Base-by-base conservation (phyloP, 92 coral and sea anemone species). In the Muricea muricata region DNA sequence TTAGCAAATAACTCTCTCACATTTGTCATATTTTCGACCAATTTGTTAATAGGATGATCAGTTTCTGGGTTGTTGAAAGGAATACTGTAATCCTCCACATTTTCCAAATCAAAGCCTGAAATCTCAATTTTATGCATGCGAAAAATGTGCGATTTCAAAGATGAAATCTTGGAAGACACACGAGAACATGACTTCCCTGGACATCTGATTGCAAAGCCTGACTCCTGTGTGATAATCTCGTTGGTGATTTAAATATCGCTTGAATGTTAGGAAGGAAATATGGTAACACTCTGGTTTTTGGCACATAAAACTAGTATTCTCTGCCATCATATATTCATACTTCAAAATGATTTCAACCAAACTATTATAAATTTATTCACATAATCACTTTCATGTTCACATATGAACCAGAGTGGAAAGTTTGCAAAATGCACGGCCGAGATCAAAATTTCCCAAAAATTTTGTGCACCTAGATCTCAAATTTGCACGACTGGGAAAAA, bases 171-270 rank as follows among this genome's bases (percentile, higher is more conserved):
- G 41, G n/a, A 28, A 46, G 65, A 86, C 30, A 77, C 21, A 56
- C 76, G 79, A 63, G 31, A 69, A 24, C 86, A 86, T 8, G 66
- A 30, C 11, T 26, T 34, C 24, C n/a, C 78, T 33, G 71, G 74
- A 77, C 89, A 86, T 1, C 41, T 68, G 47, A 86, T 29, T 37
- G 33, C 30, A 57, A 85, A 85, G 67, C 77, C 66, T 4, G 66
- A 79, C 33, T 85, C 85, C 47, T 42, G 52, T n/a, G 32, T 74
- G 80, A 30, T 21, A 1, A 47, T 74, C 47, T 45, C 80, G 34
- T 23, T 45, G 23, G 23, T 74, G 80, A 74, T 13, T 50, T 14
- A 74, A 25, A 50, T 74, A 74, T 8, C 81, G 81, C 47, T 24
- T 75, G 25, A 75, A 75, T 32, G 81, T 1, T 6, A 20, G 3